A percentile compares a stretch with the other conserved stretches of the same genome.
Conservation (phyloP, 2,113 vertebrate genomes). For the Mionectes macconnelli region DNA sequence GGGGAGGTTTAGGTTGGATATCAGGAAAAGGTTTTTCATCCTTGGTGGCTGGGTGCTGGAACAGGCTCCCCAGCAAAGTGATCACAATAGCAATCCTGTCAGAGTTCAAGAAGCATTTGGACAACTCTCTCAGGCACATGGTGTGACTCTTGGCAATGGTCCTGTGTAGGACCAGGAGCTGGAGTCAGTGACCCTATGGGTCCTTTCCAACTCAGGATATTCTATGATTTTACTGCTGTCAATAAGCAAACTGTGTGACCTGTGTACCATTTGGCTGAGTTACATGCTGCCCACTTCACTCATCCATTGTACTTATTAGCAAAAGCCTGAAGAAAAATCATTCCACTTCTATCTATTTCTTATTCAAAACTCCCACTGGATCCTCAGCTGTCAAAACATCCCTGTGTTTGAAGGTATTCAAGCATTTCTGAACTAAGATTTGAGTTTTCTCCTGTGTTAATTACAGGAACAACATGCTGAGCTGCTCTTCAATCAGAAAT, state of each 20-base stretch:
- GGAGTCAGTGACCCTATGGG: background rate
- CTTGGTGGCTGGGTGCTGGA: background rate
- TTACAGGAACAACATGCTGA: conserved; percentile 26
- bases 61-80: background rate
- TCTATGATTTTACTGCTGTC: background rate
- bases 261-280: background rate
- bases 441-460: conserved; percentile 29
- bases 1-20: background rate
- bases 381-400: conserved; percentile 26
- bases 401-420: background rate
- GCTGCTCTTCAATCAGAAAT: background rate
- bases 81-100: background rate
- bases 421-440: conserved; percentile 21
- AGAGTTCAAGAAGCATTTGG: background rate
- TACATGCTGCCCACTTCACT: background rate
- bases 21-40: background rate
- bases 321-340: conserved; percentile 6
- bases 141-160: background rate
- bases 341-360: conserved; percentile 16
- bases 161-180: background rate
- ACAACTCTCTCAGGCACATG: accelerated
- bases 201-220: background rate
- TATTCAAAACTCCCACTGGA: conserved; percentile 26
- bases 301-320: conserved; percentile 42
- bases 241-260: background rate